These are phyloP conservation scores for Oncorhynchus nerka DNA, from an alignment of 2,113 vertebrate species.

Conservation along the genomic window DNA sequence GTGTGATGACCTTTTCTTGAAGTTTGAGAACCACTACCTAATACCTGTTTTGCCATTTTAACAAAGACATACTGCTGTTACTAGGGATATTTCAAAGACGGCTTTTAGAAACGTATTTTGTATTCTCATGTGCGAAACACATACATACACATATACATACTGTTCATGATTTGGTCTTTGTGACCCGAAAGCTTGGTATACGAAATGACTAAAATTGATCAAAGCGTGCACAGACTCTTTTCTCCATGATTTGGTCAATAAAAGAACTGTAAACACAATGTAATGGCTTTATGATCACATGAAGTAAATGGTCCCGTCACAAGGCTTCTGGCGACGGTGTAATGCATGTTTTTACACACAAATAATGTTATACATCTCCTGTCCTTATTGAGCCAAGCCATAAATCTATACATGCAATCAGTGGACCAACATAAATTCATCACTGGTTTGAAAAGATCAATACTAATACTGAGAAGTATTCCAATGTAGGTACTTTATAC, in stretches of 20 bases:
- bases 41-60: too few species aligned
- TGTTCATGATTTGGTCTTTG: conserved; percentile 27
- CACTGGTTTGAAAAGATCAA: conserved; percentile 57
- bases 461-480: conserved; percentile 31
- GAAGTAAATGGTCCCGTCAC: conserved; percentile 61
- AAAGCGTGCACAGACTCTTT: too few species aligned
- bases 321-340: conserved; percentile 51
- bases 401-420: conserved; percentile 68
- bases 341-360: conserved; percentile 70
- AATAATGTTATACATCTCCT: conserved; percentile 60
- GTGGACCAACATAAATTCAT: conserved; percentile 50
- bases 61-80: too few species aligned
- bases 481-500: neutral
- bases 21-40: too few species aligned
- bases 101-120: too few species aligned
- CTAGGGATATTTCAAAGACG: too few species aligned
- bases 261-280: conserved; percentile 61
- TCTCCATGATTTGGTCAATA: conserved; percentile 58
- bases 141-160: neutral
- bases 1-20: too few species aligned
- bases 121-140: too few species aligned
- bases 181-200: too few species aligned
- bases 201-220: neutral
- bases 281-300: conserved; percentile 67
- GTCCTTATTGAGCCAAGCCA: conserved; percentile 55